A percentile compares a stretch with the other conserved stretches of the same genome.
phyloP scores from a whole-genome alignment of 1,140 invertebrate species.

The Caenorhabditis brenneri region DNA sequence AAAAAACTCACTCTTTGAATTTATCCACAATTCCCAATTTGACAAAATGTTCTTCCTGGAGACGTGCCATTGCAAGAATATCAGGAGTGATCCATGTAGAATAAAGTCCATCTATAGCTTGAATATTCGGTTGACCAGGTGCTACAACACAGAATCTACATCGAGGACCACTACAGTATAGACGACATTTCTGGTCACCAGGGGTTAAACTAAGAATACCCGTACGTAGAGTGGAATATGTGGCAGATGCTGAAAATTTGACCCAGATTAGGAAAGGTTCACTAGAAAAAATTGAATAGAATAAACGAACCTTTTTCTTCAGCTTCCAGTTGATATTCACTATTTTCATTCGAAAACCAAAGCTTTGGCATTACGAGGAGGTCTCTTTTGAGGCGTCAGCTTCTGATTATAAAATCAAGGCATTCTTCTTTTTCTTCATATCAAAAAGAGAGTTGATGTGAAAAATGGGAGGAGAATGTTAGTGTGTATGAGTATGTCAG shows the following conservation, averaged over 20 bases:
- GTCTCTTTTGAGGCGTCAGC: not conserved
- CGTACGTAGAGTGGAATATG: slow-evolving; percentile 42
- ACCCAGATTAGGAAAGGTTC: not conserved
- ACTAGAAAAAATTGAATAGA: not conserved
- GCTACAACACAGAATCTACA: slow-evolving; percentile 19
- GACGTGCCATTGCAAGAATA: slow-evolving; percentile 48
- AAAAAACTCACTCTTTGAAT: slow-evolving; percentile 46
- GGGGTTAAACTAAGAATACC: slow-evolving; percentile 25
- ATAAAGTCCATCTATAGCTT: slow-evolving; percentile 23
- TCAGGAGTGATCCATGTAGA: slow-evolving; percentile 45
- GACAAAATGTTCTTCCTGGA: slow-evolving; percentile 14
- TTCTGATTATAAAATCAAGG: not conserved
- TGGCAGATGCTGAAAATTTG: slow-evolving; percentile 31
- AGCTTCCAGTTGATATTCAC: not conserved
- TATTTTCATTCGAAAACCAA: not conserved
- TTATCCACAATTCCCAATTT: not conserved
- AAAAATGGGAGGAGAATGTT: not conserved
- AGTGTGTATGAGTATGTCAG: not conserved
- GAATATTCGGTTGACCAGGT: not conserved
- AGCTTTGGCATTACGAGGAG: not conserved
- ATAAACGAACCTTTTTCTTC: not conserved
- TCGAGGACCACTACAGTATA: slow-evolving; percentile 25
- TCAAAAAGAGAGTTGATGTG: not conserved
- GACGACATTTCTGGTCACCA: slow-evolving; percentile 34
- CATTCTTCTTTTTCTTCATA: not conserved